Conservation (phyloP, 1,140 invertebrate species). For the Phymorhynchus buccinoides region DNA sequence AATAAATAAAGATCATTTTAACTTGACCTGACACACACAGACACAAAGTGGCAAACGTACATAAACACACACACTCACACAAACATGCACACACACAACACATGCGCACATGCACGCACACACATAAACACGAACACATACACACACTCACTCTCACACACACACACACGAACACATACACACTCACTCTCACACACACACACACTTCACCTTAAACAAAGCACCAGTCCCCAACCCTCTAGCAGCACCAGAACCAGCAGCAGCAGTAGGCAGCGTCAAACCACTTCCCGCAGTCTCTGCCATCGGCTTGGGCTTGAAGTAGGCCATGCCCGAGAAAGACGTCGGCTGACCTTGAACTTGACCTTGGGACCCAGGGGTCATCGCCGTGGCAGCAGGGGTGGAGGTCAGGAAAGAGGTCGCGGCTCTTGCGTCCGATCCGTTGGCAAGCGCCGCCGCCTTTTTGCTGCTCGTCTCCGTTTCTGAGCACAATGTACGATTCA, state of each 20-base stretch:
- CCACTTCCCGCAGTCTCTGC: too few relatives aligned
- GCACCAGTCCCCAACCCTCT: not conserved
- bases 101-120: too few relatives aligned
- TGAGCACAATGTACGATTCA: too few relatives aligned
- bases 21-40: too few relatives aligned
- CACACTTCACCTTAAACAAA: slow-evolving; percentile 6
- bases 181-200: not conserved
- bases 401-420: not conserved
- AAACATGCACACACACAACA: too few relatives aligned
- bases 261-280: not conserved
- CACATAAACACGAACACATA: too few relatives aligned
- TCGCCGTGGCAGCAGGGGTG: not conserved
- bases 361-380: too few relatives aligned
- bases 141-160: not conserved
- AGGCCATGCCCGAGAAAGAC: slow-evolving; percentile 39
- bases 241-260: not conserved
- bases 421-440: not conserved
- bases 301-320: slow-evolving; percentile 24
- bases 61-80: too few relatives aligned
- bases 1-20: too few relatives aligned
- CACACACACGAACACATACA: not conserved
- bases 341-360: slow-evolving; percentile 1
- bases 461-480: not conserved
- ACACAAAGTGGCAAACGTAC: too few relatives aligned
- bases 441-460: not conserved